A percentile compares a stretch with the other conserved stretches of the same genome.
phyloP scores from a whole-genome alignment of 2,888 invertebrate genomes.

The Diaprepes abbreviatus region DNA sequence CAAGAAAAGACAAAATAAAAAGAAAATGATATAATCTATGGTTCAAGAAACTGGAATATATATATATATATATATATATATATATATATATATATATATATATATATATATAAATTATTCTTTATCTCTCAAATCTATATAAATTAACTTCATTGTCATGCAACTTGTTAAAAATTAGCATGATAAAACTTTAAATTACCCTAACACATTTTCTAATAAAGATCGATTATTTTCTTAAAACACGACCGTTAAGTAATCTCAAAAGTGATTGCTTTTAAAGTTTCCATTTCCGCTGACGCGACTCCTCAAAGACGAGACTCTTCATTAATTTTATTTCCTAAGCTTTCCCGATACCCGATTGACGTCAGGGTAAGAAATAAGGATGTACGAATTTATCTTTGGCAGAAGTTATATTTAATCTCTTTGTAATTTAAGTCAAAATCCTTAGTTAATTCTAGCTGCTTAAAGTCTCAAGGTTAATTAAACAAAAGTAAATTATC shows the following conservation, averaged over 20 bases:
- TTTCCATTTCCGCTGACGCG: background rate
- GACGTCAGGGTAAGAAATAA: slow-evolving; percentile 1
- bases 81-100: too few species aligned
- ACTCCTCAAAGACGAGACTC: background rate
- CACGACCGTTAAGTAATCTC: background rate
- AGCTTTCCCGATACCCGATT: slow-evolving; percentile 1
- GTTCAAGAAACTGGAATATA: too few species aligned
- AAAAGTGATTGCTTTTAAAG: slow-evolving; percentile 3
- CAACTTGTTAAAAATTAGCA: background rate
- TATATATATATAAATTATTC: too few species aligned
- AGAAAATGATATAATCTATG: too few species aligned
- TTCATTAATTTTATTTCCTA: slow-evolving; percentile 10
- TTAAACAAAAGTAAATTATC: too few species aligned
- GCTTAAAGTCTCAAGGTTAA: too few species aligned
- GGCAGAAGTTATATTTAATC: background rate
- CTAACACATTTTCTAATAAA: background rate
- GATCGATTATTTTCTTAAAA: slow-evolving; percentile 6
- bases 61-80: too few species aligned
- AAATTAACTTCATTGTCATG: too few species aligned
- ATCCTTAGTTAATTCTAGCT: too few species aligned
- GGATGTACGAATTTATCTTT: background rate
- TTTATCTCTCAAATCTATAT: too few species aligned
- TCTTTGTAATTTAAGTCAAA: too few species aligned
- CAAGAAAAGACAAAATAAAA: too few species aligned
- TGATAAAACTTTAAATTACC: background rate